Conservation (phyloP, 2,888 invertebrate genomes). For the Pycnomerus fuliginosus region DNA sequence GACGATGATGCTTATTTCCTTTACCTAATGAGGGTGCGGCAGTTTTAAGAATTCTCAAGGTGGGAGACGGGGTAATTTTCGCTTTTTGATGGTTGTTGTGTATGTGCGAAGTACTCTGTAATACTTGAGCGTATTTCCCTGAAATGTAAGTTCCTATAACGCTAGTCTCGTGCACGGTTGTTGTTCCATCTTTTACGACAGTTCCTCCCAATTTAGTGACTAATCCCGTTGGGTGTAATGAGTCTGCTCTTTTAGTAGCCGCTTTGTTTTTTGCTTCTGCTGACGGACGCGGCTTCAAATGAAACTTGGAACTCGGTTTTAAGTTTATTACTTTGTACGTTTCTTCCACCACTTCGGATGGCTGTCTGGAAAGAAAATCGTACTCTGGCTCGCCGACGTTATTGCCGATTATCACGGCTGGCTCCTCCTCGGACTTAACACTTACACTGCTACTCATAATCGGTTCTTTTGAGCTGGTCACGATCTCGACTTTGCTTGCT, state of each 20-base stretch:
- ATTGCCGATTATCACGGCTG: slow-evolving; percentile 64
- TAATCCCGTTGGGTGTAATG: slow-evolving; percentile 73
- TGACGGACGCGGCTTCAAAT: slow-evolving; percentile 55
- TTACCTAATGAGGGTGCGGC: slow-evolving; percentile 61
- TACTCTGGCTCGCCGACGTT: slow-evolving; percentile 80
- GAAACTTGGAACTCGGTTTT: slow-evolving; percentile 65
- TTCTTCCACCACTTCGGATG: slow-evolving; percentile 82
- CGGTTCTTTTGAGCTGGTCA: slow-evolving; percentile 22
- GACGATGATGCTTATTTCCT: slow-evolving; percentile 54
- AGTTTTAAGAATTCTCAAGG: slow-evolving; percentile 73
- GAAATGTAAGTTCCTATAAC: slow-evolving; percentile 87
- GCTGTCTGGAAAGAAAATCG: slow-evolving; percentile 81
- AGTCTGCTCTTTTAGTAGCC: slow-evolving; percentile 55
- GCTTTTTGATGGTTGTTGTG: slow-evolving; percentile 53
- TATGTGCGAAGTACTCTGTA: slow-evolving; percentile 78
- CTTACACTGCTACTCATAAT: slow-evolving; percentile 47
- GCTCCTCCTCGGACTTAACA: slow-evolving; percentile 56
- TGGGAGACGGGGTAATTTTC: slow-evolving; percentile 66
- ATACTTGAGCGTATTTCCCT: slow-evolving; percentile 84
- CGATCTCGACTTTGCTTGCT: slow-evolving; percentile 58
- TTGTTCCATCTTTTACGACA: slow-evolving; percentile 76
- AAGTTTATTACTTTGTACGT: slow-evolving; percentile 81
- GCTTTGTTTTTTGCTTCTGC: slow-evolving; percentile 46
- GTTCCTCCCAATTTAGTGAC: slow-evolving; percentile 84
- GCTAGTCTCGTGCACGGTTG: slow-evolving; percentile 83